phyloP scores from a whole-genome alignment of 2,888 invertebrate genomes.

The Frankliniella intonsa region DNA sequence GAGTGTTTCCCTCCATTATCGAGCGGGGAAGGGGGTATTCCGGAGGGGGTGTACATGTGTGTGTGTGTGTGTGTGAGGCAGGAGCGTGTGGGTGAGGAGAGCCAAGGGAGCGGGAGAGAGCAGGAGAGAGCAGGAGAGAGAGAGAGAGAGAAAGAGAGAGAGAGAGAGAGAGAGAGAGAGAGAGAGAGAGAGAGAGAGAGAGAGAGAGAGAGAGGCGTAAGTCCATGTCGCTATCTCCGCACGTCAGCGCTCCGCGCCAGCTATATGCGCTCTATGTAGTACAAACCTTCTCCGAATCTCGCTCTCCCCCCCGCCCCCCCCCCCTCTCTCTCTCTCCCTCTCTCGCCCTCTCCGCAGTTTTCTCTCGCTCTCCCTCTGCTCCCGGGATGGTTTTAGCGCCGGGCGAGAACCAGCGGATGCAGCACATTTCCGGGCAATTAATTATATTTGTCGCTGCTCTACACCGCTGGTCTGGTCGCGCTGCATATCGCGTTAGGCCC shows the following conservation, averaged over 20 bases:
- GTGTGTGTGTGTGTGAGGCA: background rate
- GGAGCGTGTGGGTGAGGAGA: background rate
- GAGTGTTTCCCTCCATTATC: background rate
- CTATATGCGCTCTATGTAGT: background rate
- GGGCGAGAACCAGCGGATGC: slow-evolving; percentile 13
- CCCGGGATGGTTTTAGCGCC: background rate
- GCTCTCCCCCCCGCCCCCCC: no score
- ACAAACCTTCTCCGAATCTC: background rate
- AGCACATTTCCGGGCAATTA: slow-evolving; percentile 23
- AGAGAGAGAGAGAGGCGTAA: background rate
- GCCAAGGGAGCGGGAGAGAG: background rate
- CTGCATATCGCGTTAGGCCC: background rate
- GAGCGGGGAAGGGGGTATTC: background rate
- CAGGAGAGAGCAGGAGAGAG: no score
- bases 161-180: no score
- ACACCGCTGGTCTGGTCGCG: background rate
- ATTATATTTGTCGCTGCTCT: slow-evolving; percentile 4
- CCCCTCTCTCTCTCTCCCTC: no score
- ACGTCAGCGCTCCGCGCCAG: slow-evolving; percentile 3
- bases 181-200: no score
- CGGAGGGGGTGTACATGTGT: no score
- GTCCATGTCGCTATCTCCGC: background rate
- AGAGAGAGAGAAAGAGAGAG: no score
- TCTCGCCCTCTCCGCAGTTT: no score
- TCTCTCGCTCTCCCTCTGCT: background rate